Evolutionary conservation across 2,888 invertebrate genomes (phyloP), one percentile per base, ranked within the genome.

Genomic region (Stictocephala bisonia): DNA sequence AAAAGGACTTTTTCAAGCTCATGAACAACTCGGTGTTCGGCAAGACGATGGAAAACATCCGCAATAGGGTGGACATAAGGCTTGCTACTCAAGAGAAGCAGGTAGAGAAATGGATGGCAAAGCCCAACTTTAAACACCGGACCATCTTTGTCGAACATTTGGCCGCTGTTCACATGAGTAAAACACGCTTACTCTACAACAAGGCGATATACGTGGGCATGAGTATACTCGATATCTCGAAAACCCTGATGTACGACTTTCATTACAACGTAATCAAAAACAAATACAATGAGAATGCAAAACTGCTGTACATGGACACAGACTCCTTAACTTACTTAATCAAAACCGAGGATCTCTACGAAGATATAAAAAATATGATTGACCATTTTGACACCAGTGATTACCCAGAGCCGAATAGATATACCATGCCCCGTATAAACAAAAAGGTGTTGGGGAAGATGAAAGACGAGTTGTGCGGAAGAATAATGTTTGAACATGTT

Each of bases 391-490:
- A 69, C 68, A 48, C 41, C 35, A 44, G 41, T 1, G 68, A 73
- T 53, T 73, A 41, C 40, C 26, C 41, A 24, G 26, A 22, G 44
- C 29, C 67, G 53, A 51, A 68, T 44, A 27, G 15, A 4, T 56
- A 51, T 44, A 20, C 18, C 3, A 15, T 68, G n/a, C 58, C 67
- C 15, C 22, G 56, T 20, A 44, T 56, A 18, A 73, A 73, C 41
- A 73, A 73, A 56, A 44, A 56, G 29, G 29, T 68, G 29, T 27
- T 68, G 20, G 68, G 73, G 15, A 73, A 73, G 56, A 53, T 68
- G 48, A 68, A 73, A 29, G 73, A 73, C 44, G 73, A 73, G 50
- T 51, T 72, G 22, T 40, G 51, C 40, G 50, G 53, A 31, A 50
- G 22, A 68, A 35, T 67, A 22, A 40, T 53, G 29, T n/a, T n/a